Evolutionary conservation across 2,797 vertebrate genomes (phyloP).

Genomic region (Onychomys leucogaster): DNA sequence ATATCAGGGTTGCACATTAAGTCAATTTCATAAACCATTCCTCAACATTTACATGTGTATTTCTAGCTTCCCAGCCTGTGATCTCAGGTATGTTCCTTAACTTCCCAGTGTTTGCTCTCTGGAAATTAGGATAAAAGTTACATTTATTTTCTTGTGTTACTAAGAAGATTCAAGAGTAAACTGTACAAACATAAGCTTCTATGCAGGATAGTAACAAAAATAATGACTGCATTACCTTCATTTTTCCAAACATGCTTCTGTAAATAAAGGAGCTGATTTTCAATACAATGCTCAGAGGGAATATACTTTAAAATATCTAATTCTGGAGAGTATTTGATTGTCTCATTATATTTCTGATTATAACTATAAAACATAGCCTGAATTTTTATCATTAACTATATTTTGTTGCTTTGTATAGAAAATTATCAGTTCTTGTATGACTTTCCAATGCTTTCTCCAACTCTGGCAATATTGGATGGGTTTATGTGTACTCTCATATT

Average conservation of each 20-base stretch:
- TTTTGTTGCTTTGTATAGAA: neutral
- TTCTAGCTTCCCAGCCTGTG: neutral
- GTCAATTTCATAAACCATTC: neutral
- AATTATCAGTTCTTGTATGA: conserved; percentile 65
- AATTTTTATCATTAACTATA: conserved; percentile 15
- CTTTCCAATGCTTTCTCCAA: conserved; percentile 33
- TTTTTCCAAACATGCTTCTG: neutral
- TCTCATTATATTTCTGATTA: conserved; percentile 53
- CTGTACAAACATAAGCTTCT: neutral
- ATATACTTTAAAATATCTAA: conserved; percentile 53
- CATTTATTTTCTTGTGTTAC: neutral
- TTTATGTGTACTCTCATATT: neutral
- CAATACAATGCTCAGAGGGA: conserved; percentile 56
- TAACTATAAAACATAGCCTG: conserved; percentile 43
- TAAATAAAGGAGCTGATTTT: neutral
- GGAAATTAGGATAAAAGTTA: neutral
- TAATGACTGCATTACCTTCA: neutral
- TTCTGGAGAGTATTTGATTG: conserved; percentile 33
- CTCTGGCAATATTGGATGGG: conserved; percentile 55
- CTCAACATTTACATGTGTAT: no score
- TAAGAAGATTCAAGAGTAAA: neutral
- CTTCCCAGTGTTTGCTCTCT: no score
- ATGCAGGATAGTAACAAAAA: no score
- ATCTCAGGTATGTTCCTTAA: neutral
- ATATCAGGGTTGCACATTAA: neutral